These are phyloP conservation scores for Brachirus orientalis DNA, from an alignment of 2,113 vertebrate species.

Conservation along the genomic window DNA sequence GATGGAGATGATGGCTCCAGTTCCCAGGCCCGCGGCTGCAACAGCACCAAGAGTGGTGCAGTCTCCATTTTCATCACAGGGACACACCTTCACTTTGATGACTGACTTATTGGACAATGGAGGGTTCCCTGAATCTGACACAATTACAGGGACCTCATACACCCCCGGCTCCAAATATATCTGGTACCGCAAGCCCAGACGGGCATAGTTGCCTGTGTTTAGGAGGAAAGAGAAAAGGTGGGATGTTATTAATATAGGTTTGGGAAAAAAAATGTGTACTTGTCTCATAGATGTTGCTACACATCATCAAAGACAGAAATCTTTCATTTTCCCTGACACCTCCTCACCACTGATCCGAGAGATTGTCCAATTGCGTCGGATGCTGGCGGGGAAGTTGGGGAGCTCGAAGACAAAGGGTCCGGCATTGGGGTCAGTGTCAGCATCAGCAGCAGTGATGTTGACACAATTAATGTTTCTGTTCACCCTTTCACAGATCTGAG, in stretches of 20 bases:
- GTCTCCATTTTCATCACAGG: constrained; percentile 93
- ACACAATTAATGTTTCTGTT: constrained; percentile 85
- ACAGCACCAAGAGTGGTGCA: constrained; percentile 91
- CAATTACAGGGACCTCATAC: constrained; percentile 91
- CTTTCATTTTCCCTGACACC: too few species aligned
- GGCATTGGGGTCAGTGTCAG: constrained; percentile 91
- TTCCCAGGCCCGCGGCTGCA: constrained; percentile 91
- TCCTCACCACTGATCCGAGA: constrained; percentile 89
- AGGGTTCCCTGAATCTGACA: constrained; percentile 96
- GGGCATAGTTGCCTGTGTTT: constrained; percentile 90
- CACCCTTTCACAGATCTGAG: constrained; percentile 92
- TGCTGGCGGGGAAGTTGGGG: constrained; percentile 84
- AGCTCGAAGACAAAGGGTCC: constrained; percentile 97
- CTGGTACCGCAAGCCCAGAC: constrained; percentile 89
- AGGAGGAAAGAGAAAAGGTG: background rate
- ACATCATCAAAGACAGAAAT: too few species aligned
- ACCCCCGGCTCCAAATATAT: constrained; percentile 90
- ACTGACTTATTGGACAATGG: constrained; percentile 91
- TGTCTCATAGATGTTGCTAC: too few species aligned
- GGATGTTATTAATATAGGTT: background rate
- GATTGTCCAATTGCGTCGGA: constrained; percentile 97
- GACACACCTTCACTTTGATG: constrained; percentile 97
- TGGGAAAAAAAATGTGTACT: too few species aligned
- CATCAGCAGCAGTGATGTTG: constrained; percentile 94
- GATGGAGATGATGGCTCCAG: constrained; percentile 94